phyloP scores from a whole-genome alignment of 64 coral and sea anemone genomes.

The Dendrophyllia cribrosa region DNA sequence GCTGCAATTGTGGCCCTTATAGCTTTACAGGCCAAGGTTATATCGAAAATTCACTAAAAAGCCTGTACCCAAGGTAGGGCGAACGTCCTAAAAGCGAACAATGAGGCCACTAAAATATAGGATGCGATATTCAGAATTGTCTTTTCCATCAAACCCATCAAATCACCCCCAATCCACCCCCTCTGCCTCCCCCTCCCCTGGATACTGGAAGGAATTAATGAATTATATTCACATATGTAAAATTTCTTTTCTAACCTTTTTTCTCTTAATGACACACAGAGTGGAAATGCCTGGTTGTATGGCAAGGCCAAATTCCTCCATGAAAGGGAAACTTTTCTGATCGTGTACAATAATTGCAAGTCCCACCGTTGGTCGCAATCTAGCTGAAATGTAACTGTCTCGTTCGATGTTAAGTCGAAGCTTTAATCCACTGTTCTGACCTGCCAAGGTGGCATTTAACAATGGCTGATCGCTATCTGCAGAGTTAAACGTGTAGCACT shows the following conservation, averaged over 20 bases:
- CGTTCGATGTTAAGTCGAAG: constrained; percentile 5
- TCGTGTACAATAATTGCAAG: constrained; percentile 22
- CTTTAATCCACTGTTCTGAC: neutral
- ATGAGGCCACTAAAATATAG: no score
- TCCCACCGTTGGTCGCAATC: neutral
- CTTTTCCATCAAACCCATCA: no score
- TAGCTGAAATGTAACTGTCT: neutral
- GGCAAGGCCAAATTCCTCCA: neutral
- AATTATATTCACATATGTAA: no score
- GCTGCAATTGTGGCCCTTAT: no score
- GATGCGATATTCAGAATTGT: no score
- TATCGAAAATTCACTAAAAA: no score
- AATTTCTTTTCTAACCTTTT: neutral
- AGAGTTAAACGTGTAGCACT: constrained; percentile 19
- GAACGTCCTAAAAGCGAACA: no score
- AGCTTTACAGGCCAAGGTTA: no score
- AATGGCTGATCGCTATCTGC: neutral
- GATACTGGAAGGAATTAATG: no score
- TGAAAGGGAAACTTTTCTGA: neutral
- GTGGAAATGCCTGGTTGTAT: neutral
- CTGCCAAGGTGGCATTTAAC: neutral
- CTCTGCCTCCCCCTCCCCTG: no score
- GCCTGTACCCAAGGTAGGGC: no score
- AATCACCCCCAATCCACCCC: no score
- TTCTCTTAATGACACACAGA: neutral